These are phyloP conservation scores for Odocoileus hemionus DNA, from an alignment of 2,113 vertebrate species.

Conservation along the genomic window DNA sequence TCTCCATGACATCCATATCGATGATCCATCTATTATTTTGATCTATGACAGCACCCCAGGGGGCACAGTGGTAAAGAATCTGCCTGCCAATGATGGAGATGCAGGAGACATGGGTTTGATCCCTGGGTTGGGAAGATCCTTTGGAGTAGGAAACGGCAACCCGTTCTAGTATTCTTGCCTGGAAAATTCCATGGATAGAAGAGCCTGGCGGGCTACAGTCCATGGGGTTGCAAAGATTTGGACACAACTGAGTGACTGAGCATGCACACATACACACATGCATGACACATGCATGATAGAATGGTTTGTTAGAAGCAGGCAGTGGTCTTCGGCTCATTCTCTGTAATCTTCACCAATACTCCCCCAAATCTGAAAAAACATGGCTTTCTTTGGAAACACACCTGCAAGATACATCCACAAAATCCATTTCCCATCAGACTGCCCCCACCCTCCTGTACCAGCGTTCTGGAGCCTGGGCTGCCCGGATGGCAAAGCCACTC, in stretches of 20 bases:
- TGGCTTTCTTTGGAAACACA: neutral
- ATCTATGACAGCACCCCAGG: neutral
- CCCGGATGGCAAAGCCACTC: neutral
- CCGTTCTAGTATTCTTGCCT: neutral
- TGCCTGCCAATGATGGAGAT: neutral
- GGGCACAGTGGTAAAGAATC: neutral
- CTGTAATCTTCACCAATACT: neutral
- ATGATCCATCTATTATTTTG: neutral
- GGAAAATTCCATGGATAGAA: neutral
- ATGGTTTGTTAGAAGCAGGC: neutral
- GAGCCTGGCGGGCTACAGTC: neutral
- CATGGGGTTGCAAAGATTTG: neutral
- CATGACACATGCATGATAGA: neutral
- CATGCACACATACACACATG: neutral
- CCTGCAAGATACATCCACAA: neutral
- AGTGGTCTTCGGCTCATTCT: neutral
- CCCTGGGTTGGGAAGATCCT: neutral
- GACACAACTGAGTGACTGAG: neutral
- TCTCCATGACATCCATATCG: neutral
- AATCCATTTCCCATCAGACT: neutral
- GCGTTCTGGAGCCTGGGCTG: neutral
- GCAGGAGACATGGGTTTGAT: neutral
- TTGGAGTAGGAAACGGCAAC: neutral
- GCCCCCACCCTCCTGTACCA: accelerated
- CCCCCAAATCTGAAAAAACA: neutral